These are phyloP conservation scores for Tipula vernalis DNA, from an alignment of 2,888 invertebrate genomes.

Conservation along the genomic window DNA sequence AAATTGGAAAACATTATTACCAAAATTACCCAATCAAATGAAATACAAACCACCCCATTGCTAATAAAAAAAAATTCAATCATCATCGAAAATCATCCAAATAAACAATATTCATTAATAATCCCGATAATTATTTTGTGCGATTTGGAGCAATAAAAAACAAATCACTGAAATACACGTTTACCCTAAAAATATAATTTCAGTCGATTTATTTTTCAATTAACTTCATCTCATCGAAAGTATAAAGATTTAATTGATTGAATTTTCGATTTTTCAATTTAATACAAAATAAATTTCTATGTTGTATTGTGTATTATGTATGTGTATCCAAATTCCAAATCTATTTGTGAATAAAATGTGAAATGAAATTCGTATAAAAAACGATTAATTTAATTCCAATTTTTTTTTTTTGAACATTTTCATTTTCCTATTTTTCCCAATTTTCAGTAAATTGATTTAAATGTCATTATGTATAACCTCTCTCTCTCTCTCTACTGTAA, in stretches of 20 bases:
- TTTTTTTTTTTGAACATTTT: background rate
- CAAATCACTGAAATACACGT: background rate
- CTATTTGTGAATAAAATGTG: background rate
- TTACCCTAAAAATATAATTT: background rate
- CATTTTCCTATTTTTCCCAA: background rate
- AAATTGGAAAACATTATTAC: too few species aligned
- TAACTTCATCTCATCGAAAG: background rate
- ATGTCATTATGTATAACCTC: background rate
- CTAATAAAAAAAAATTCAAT: background rate
- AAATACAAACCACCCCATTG: too few species aligned
- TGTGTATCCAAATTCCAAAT: background rate
- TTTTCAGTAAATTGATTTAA: background rate
- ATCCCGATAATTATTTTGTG: background rate
- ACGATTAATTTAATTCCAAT: background rate
- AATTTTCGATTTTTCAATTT: constrained; percentile 4
- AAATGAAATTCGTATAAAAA: background rate
- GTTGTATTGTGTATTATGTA: background rate
- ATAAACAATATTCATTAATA: background rate
- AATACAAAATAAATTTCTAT: background rate
- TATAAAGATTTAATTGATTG: background rate
- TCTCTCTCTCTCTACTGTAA: background rate
- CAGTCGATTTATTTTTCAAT: background rate
- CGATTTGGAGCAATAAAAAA: background rate
- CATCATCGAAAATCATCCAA: background rate
- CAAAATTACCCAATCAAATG: too few species aligned